Conservation (phyloP, 2,113 vertebrate genomes). For the Amblyornis subalaris region DNA sequence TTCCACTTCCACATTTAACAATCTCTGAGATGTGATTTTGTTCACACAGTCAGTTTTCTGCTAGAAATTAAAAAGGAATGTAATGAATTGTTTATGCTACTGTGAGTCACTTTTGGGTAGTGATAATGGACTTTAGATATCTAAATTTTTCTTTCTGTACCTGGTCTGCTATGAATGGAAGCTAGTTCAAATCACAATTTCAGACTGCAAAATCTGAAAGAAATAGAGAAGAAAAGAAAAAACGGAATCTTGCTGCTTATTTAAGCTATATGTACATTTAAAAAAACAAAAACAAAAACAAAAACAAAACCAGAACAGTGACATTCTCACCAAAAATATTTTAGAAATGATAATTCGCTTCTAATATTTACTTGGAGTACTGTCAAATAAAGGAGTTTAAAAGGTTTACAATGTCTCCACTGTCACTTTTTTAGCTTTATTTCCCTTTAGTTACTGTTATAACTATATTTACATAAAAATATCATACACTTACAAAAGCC, state of each 20-base stretch:
- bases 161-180: not conserved
- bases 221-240: not conserved
- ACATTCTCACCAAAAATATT: not conserved
- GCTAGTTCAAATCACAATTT: not conserved
- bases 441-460: not conserved
- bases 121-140: not conserved
- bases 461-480: not conserved
- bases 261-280: not conserved
- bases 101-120: not conserved
- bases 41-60: not conserved
- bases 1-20: not conserved
- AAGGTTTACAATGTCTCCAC: not conserved
- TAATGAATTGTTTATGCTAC: not conserved
- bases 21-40: not conserved
- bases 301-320: too few relatives aligned
- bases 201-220: not conserved
- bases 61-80: not conserved
- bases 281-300: not conserved
- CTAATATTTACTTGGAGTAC: not conserved
- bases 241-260: not conserved
- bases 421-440: not conserved
- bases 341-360: not conserved
- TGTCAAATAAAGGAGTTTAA: not conserved
- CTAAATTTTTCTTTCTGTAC: not conserved
- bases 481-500: not conserved